A percentile compares a stretch with the other conserved stretches of the same genome.
phyloP scores from a whole-genome alignment of 1,140 invertebrate genomes.

The Drosophila ohnishii region DNA sequence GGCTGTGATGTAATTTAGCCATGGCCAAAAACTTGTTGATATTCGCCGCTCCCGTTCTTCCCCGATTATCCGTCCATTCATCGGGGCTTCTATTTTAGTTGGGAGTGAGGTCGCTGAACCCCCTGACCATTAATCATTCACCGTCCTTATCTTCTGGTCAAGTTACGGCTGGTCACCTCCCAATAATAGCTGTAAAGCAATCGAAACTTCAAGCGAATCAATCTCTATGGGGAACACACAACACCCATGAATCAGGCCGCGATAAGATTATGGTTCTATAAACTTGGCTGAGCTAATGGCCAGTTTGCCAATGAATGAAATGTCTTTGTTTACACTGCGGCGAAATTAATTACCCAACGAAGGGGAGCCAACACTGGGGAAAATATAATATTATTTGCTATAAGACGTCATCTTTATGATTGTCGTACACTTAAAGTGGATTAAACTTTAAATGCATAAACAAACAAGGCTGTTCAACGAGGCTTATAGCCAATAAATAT shows the following conservation, averaged over 20 bases:
- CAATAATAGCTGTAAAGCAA: constrained; percentile 34
- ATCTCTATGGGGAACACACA: neutral
- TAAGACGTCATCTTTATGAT: neutral
- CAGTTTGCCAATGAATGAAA: constrained; percentile 31
- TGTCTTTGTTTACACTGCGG: constrained; percentile 39
- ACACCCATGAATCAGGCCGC: constrained; percentile 20
- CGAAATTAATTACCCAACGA: constrained; percentile 34
- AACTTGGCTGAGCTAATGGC: constrained; percentile 38
- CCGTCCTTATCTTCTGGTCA: constrained; percentile 11
- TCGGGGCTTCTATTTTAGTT: neutral
- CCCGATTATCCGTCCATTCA: neutral
- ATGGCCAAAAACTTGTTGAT: constrained; percentile 31
- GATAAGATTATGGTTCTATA: constrained; percentile 37
- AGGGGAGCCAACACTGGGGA: neutral
- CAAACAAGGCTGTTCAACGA: neutral
- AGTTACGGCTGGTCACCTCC: constrained; percentile 29
- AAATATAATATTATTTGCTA: constrained; percentile 11
- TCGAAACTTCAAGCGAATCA: constrained; percentile 23
- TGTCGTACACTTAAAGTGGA: neutral
- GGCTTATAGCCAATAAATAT: neutral
- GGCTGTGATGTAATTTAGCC: constrained; percentile 51
- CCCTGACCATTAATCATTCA: constrained; percentile 25
- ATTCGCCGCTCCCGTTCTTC: constrained; percentile 7
- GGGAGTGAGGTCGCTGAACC: constrained; percentile 18
- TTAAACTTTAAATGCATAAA: neutral